Evolutionary conservation across 2,888 invertebrate species (phyloP).

Genomic region (Kuschelorhynchus macadamiae): DNA sequence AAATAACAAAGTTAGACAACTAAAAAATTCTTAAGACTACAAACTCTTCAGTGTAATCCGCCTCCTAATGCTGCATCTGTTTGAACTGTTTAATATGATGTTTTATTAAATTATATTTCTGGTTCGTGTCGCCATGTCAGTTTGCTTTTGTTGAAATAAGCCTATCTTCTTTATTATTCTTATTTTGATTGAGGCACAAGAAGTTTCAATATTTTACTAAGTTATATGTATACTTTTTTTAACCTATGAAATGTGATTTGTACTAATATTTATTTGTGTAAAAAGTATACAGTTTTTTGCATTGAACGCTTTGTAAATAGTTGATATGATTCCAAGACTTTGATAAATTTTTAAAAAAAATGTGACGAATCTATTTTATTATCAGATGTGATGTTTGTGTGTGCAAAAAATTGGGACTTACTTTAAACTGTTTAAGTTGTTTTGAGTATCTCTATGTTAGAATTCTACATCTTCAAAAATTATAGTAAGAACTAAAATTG

Average conservation of each 20-base stretch:
- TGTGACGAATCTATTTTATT: slow-evolving; percentile 27
- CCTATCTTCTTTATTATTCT: slow-evolving; percentile 10
- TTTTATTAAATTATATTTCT: too few relatives aligned
- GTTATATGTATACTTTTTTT: slow-evolving; percentile 15
- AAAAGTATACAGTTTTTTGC: slow-evolving; percentile 35
- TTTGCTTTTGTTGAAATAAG: too few relatives aligned
- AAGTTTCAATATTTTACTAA: neutral
- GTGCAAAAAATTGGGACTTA: slow-evolving; percentile 38
- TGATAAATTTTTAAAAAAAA: slow-evolving; percentile 11
- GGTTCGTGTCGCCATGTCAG: too few relatives aligned
- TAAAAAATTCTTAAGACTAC: too few relatives aligned
- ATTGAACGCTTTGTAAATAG: slow-evolving; percentile 32
- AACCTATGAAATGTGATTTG: slow-evolving; percentile 9
- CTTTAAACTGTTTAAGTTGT: slow-evolving; percentile 7
- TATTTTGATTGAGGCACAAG: neutral
- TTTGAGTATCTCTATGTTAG: slow-evolving; percentile 42
- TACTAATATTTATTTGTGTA: slow-evolving; percentile 13
- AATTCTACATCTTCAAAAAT: slow-evolving; percentile 54
- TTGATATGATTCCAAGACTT: slow-evolving; percentile 15
- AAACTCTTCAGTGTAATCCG: too few relatives aligned
- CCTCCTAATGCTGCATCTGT: too few relatives aligned
- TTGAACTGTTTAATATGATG: too few relatives aligned
- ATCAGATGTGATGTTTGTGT: slow-evolving; percentile 18
- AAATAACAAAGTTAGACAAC: too few relatives aligned
- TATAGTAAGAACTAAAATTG: slow-evolving; percentile 50